Conservation (phyloP, 2,888 invertebrate species). For the Syrista parreyssii region DNA sequence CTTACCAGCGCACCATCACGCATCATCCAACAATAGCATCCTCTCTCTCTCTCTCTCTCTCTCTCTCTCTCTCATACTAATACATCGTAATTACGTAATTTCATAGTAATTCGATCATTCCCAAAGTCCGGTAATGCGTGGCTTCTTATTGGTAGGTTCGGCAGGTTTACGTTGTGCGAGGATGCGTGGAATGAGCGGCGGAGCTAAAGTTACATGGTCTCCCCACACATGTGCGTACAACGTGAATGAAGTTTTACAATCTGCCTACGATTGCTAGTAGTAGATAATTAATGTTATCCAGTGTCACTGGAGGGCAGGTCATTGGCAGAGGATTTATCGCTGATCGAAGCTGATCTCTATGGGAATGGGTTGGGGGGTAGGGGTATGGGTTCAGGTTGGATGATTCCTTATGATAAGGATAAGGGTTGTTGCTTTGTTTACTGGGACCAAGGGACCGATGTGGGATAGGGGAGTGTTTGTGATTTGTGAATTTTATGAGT, state of each 20-base stretch:
- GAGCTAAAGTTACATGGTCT: constrained; percentile 67
- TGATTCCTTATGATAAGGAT: constrained; percentile 1
- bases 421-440: not conserved
- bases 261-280: constrained; percentile 51
- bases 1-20: not conserved
- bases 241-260: constrained; percentile 63
- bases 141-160: not conserved
- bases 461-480: constrained; percentile 24
- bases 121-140: constrained; percentile 9
- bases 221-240: constrained; percentile 66
- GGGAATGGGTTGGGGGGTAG: constrained; percentile 5
- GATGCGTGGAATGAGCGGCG: constrained; percentile 55
- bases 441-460: not conserved
- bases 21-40: not conserved
- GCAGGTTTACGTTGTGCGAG: not conserved
- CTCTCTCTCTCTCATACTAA: not conserved
- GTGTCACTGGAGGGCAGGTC: not conserved
- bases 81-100: not conserved
- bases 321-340: not conserved
- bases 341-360: not conserved
- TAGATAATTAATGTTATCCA: constrained; percentile 9
- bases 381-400: not conserved
- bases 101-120: not conserved
- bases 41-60: not conserved
- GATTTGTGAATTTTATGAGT: constrained; percentile 24